A percentile compares a stretch with the other conserved stretches of the same genome.
phyloP scores from a whole-genome alignment of 2,797 vertebrate genomes.

The Sphenodon punctatus region DNA sequence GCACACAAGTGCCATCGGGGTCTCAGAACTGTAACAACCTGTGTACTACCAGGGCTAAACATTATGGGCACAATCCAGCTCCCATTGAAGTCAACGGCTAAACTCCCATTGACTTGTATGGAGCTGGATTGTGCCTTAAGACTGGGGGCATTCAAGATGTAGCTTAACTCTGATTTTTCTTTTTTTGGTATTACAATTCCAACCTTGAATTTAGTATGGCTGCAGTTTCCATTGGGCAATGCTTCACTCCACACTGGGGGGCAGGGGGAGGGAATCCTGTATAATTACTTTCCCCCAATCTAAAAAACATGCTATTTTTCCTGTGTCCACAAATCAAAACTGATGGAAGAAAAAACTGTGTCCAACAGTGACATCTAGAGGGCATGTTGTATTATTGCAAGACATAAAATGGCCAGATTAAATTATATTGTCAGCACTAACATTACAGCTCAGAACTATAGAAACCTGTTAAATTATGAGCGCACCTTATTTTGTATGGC shows the following conservation, averaged over 20 bases:
- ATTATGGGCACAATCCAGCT: no score
- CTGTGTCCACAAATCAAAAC: conserved; percentile 10
- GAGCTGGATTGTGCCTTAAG: no score
- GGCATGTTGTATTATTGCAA: background rate
- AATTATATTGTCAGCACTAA: background rate
- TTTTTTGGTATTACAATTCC: background rate
- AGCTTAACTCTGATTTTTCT: background rate
- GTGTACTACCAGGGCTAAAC: background rate
- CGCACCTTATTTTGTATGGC: no score
- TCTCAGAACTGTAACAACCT: background rate
- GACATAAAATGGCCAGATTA: background rate
- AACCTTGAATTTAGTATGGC: background rate
- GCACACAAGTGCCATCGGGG: background rate
- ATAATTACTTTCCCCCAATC: conserved; percentile 35
- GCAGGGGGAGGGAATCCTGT: conserved; percentile 41
- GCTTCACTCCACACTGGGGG: background rate
- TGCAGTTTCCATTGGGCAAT: conserved; percentile 51
- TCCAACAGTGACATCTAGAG: conserved; percentile 63
- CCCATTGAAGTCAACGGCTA: no score
- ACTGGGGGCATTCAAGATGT: background rate
- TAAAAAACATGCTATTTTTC: background rate
- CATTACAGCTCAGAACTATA: background rate
- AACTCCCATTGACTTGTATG: no score
- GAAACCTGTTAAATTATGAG: background rate
- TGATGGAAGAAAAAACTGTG: accelerated